Percentiles rank a stretch among this genome's conserved stretches.
phyloP scores from a whole-genome alignment of 2,797 vertebrate species.

The Hypotaenidia okinawae region DNA sequence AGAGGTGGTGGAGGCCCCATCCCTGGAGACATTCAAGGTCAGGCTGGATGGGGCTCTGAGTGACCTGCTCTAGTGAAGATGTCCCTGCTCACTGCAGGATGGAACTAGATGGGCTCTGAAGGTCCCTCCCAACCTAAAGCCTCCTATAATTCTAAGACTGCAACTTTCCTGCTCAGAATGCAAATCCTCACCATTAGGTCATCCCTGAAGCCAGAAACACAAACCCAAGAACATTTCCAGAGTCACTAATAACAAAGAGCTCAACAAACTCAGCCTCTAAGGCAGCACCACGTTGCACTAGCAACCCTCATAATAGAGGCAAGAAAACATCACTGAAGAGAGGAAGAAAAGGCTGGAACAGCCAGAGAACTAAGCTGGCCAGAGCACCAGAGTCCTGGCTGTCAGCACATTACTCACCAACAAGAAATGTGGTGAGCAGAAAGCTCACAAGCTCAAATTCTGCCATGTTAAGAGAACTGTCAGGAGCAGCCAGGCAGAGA shows the following conservation, averaged over 20 bases:
- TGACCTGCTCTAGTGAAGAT: too few species aligned
- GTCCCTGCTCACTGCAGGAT: too few species aligned
- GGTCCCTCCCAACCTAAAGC: too few species aligned
- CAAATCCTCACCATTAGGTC: slow-evolving; percentile 13
- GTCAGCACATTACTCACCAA: slow-evolving; percentile 73
- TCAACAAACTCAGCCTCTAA: background rate
- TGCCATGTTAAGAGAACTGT: slow-evolving; percentile 24
- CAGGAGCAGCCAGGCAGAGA: slow-evolving; percentile 53
- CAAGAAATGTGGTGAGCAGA: slow-evolving; percentile 66
- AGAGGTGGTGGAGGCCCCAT: too few species aligned
- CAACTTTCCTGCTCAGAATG: background rate
- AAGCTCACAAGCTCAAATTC: slow-evolving; percentile 47
- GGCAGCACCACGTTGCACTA: background rate
- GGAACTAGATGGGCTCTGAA: too few species aligned
- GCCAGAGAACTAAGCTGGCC: background rate
- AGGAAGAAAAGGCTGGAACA: slow-evolving; percentile 22
- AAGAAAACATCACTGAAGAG: slow-evolving; percentile 40
- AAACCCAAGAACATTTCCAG: background rate
- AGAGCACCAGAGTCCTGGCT: slow-evolving; percentile 18
- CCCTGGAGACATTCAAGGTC: too few species aligned
- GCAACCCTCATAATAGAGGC: slow-evolving; percentile 53
- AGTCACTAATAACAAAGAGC: background rate
- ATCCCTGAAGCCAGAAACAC: background rate
- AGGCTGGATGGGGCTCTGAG: too few species aligned
- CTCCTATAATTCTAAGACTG: background rate